Percentiles rank a stretch among this genome's conserved stretches.
Conservation (phyloP, 2,797 vertebrate species). For the Arremon brunneinucha region DNA sequence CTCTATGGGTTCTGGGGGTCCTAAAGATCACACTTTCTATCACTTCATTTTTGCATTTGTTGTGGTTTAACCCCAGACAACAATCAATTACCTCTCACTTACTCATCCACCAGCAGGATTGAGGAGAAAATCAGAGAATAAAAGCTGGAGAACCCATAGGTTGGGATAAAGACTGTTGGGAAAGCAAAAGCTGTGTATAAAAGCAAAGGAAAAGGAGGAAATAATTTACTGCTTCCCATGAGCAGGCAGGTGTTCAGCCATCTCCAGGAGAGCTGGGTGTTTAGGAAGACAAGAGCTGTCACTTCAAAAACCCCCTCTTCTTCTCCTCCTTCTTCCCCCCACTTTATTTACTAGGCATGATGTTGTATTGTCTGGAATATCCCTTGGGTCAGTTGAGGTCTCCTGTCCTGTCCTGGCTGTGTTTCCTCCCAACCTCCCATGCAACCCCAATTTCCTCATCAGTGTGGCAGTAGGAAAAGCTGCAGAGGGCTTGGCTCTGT, state of each 20-base stretch:
- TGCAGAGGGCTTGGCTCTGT: not conserved
- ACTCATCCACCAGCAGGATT: not conserved
- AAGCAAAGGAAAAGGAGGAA: not conserved
- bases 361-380: not conserved
- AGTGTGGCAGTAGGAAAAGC: not conserved
- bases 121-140: not conserved
- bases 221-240: not conserved
- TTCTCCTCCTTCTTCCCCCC: not conserved
- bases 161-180: not conserved
- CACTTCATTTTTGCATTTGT: not conserved
- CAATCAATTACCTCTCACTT: rapidly evolving
- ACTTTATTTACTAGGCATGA: not conserved
- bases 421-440: rapidly evolving
- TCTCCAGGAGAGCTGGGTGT: not conserved
- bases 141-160: not conserved
- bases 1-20: not conserved
- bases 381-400: not conserved
- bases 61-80: not conserved
- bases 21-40: not conserved
- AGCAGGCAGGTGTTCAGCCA: not conserved
- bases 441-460: not conserved
- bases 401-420: not conserved
- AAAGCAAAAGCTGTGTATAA: not conserved
- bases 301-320: not conserved
- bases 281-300: not conserved